Conservation (phyloP, 1,140 invertebrate genomes). For the Dinoponera quadriceps region DNA sequence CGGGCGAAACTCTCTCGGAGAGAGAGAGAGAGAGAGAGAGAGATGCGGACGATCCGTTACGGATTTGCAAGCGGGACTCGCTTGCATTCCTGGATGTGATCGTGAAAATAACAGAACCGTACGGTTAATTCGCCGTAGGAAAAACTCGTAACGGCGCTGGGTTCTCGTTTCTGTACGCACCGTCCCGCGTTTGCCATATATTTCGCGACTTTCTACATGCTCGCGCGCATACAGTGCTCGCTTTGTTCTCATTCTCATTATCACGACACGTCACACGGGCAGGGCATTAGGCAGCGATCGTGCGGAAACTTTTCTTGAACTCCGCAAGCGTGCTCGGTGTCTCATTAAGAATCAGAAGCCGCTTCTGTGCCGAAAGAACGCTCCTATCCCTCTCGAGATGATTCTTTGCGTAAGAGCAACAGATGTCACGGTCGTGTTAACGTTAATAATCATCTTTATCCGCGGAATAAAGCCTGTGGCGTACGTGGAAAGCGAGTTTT, state of each 20-base stretch:
- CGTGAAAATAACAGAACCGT: conserved; percentile 76
- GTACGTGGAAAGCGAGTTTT: no score
- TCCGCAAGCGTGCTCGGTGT: background rate
- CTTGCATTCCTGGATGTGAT: conserved; percentile 47
- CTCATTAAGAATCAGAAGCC: background rate
- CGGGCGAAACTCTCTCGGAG: no score
- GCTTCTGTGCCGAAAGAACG: background rate
- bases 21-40: no score
- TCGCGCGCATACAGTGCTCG: background rate
- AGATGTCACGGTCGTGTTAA: no score
- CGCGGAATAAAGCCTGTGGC: no score
- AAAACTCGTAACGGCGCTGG: conserved; percentile 78
- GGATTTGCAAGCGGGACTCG: conserved; percentile 11
- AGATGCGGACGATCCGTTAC: background rate
- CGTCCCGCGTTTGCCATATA: background rate
- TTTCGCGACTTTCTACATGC: conserved; percentile 32
- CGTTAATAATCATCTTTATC: no score
- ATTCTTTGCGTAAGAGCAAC: background rate
- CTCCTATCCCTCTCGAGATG: background rate
- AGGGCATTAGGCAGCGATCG: background rate
- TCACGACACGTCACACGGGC: conserved; percentile 13
- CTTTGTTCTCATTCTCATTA: conserved; percentile 54
- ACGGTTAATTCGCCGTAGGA: conserved; percentile 79
- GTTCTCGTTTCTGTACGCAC: conserved; percentile 60
- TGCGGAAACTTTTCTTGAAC: conserved; percentile 35